Percentiles rank a stretch among this genome's conserved stretches.
These are phyloP conservation scores for Eurois occulta DNA, from an alignment of 2,888 invertebrate genomes.

Conservation along the genomic window DNA sequence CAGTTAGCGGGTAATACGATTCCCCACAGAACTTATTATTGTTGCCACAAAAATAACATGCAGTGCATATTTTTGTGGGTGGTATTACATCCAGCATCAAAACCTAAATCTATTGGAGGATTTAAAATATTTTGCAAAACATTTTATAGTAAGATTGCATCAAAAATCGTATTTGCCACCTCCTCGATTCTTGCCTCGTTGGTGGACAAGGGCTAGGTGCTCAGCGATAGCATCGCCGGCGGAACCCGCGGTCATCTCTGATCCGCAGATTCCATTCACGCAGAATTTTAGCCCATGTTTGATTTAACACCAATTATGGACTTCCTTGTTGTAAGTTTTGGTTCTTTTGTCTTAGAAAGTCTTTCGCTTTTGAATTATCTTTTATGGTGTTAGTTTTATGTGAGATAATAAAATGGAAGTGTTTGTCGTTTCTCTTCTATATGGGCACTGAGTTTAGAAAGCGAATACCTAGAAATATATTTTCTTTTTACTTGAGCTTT, in stretches of 20 bases:
- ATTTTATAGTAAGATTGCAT: not conserved
- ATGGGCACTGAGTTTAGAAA: conserved; percentile 10
- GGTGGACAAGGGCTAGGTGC: conserved; percentile 83
- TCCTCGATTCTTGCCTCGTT: conserved; percentile 54
- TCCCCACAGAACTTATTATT: not conserved
- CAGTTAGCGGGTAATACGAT: not conserved
- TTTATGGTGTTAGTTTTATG: conserved; percentile 44
- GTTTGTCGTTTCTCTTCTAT: conserved; percentile 16
- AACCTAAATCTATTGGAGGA: not conserved
- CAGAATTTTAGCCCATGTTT: conserved; percentile 89
- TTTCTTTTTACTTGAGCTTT: conserved; percentile 2
- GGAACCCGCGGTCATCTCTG: conserved; percentile 89
- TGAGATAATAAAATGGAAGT: conserved; percentile 44
- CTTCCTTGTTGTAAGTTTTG: conserved; percentile 84
- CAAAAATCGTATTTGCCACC: conserved; percentile 45
- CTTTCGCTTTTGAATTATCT: conserved; percentile 56
- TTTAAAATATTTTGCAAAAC: not conserved
- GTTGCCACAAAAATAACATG: not conserved
- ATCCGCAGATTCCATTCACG: conserved; percentile 89
- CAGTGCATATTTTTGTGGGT: not conserved
- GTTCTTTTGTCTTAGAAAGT: conserved; percentile 63
- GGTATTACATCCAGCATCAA: not conserved
- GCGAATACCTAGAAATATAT: conserved; percentile 19
- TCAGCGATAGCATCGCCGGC: conserved; percentile 85
- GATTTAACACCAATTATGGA: conserved; percentile 90